Evolutionary conservation across 2,888 invertebrate species (phyloP).

Genomic region (Volucella zonaria): DNA sequence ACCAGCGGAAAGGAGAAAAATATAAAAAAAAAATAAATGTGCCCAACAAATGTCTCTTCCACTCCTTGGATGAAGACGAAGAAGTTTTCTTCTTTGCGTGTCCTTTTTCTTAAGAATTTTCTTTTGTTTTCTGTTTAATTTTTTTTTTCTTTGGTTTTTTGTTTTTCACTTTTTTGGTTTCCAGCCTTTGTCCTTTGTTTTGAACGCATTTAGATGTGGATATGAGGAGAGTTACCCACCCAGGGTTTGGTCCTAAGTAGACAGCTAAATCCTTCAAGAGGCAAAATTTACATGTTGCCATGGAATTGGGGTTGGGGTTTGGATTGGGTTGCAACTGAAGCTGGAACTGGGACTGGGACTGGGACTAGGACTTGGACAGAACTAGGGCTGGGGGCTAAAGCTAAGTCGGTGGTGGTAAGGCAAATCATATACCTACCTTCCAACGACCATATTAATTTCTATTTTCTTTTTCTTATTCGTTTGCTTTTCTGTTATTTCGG

Average conservation of each 20-base stretch:
- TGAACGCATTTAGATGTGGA: slow-evolving; percentile 69
- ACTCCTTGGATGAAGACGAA: slow-evolving; percentile 43
- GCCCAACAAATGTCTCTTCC: slow-evolving; percentile 14
- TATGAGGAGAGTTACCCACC: slow-evolving; percentile 47
- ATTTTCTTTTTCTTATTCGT: slow-evolving; percentile 60
- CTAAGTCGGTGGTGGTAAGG: slow-evolving; percentile 15
- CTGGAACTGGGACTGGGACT: slow-evolving; percentile 35
- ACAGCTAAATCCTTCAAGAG: slow-evolving; percentile 73
- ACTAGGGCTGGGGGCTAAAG: neutral
- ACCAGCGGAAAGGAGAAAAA: neutral
- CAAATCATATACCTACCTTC: slow-evolving; percentile 41
- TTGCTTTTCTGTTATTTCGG: slow-evolving; percentile 56
- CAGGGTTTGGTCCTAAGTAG: slow-evolving; percentile 55
- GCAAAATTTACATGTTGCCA: slow-evolving; percentile 71
- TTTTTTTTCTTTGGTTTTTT: slow-evolving; percentile 23
- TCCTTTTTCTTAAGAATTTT: slow-evolving; percentile 64
- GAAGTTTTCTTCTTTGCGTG: slow-evolving; percentile 69
- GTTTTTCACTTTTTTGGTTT: slow-evolving; percentile 33
- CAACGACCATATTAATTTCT: slow-evolving; percentile 68
- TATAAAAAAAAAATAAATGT: slow-evolving; percentile 18
- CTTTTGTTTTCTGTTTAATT: slow-evolving; percentile 55
- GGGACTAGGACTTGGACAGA: neutral
- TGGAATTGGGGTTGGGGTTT: slow-evolving; percentile 21
- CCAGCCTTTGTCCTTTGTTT: slow-evolving; percentile 69
- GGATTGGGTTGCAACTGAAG: slow-evolving; percentile 15